These are phyloP conservation scores for Mya arenaria DNA, from an alignment of 1,140 invertebrate genomes.

Conservation along the genomic window DNA sequence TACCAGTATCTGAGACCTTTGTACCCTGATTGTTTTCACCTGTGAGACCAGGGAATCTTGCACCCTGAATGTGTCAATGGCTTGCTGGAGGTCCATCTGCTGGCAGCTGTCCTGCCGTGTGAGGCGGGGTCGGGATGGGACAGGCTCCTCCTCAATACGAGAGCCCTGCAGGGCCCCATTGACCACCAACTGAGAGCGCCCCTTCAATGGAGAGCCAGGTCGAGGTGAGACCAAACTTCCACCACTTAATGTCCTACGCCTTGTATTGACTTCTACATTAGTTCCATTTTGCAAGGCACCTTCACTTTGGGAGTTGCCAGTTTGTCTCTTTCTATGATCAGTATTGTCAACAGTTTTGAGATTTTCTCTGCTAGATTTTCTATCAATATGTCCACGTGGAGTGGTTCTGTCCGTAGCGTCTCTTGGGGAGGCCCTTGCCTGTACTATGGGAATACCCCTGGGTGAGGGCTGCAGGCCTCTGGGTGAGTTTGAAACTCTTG, in stretches of 20 bases:
- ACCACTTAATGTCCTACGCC: slow-evolving; percentile 15
- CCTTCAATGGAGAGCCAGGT: slow-evolving; percentile 42
- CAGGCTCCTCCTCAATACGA: slow-evolving; percentile 27
- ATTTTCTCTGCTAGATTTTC: slow-evolving; percentile 25
- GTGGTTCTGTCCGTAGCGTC: neutral
- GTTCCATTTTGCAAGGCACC: slow-evolving; percentile 18
- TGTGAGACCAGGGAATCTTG: too few species aligned
- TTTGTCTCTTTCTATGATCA: slow-evolving; percentile 7
- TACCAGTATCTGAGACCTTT: too few species aligned
- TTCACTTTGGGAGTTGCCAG: neutral
- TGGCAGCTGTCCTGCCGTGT: slow-evolving; percentile 35
- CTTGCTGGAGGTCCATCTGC: slow-evolving; percentile 25
- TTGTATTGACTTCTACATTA: neutral
- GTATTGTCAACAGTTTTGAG: slow-evolving; percentile 5
- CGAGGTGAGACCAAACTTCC: slow-evolving; percentile 29
- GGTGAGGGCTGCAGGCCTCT: slow-evolving; percentile 19
- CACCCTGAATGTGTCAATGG: slow-evolving; percentile 14
- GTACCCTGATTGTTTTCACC: too few species aligned
- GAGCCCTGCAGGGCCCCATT: slow-evolving; percentile 12
- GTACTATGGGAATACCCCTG: neutral
- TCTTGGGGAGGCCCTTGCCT: neutral
- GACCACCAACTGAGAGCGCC: slow-evolving; percentile 1
- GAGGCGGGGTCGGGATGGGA: neutral
- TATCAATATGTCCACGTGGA: slow-evolving; percentile 7
- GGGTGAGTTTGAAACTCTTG: slow-evolving; percentile 25